Conservation (phyloP, 2,888 invertebrate genomes). For the Selenia dentaria region DNA sequence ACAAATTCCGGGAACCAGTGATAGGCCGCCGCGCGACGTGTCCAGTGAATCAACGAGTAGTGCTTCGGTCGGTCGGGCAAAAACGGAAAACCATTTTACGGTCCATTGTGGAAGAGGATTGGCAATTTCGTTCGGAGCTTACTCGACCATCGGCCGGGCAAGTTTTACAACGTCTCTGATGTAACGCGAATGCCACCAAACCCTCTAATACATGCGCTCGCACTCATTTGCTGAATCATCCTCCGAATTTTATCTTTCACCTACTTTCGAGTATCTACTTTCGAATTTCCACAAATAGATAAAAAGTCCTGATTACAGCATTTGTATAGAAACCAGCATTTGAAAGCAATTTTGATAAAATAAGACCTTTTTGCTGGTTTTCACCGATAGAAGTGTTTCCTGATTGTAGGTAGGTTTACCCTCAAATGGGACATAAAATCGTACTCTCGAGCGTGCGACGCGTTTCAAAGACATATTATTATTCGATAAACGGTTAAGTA, state of each 20-base stretch:
- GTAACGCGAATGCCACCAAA: conserved; percentile 65
- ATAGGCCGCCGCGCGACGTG: conserved; percentile 77
- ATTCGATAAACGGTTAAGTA: no score
- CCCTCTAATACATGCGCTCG: conserved; percentile 57
- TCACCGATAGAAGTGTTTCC: conserved; percentile 5
- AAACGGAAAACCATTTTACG: conserved; percentile 85
- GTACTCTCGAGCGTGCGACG: no score
- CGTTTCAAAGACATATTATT: no score
- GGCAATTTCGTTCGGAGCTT: conserved; percentile 81
- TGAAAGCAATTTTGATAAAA: conserved; percentile 18
- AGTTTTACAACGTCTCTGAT: conserved; percentile 78
- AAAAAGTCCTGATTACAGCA: conserved; percentile 21
- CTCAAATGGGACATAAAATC: background rate
- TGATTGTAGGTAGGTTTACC: background rate
- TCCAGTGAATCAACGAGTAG: conserved; percentile 80
- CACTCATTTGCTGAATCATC: conserved; percentile 41
- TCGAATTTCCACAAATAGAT: conserved; percentile 21
- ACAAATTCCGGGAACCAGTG: conserved; percentile 71
- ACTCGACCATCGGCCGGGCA: conserved; percentile 77
- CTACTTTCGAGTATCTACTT: conserved; percentile 16
- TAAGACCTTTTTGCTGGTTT: conserved; percentile 17
- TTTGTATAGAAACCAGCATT: conserved; percentile 19
- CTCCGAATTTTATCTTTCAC: conserved; percentile 29
- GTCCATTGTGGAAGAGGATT: conserved; percentile 84
- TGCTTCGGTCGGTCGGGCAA: conserved; percentile 79